Evolutionary conservation across 1,140 invertebrate genomes (phyloP), one percentile per base, ranked within the genome.

Genomic region (Gonioctena quinquepunctata): DNA sequence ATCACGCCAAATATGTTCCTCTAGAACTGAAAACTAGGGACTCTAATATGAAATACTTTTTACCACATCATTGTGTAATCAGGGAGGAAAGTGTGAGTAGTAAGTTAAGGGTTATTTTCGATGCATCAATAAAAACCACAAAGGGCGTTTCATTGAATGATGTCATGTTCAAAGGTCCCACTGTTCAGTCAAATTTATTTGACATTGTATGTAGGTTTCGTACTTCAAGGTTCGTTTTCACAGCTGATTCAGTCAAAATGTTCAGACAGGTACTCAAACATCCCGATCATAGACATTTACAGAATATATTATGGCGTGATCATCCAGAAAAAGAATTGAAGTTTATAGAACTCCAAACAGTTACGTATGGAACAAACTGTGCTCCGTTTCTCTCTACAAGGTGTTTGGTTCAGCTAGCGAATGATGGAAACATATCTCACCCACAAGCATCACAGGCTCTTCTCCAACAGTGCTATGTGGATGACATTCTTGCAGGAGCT

Each of bases 301-400:
- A 85, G 52, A 73, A 81, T 65, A 80, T 84, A n/a, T 27, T 83
- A 3, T 84, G 81, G 78, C 56, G 77, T 48, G 64, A 64, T n/a
- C 27, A 65, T 16, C 16, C 50, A 11, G 49, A 71, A 48, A 18
- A 75, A 11, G 33, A 65, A 1, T 27, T 78, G 2, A 0, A 33
- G 5, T 66, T 60, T 21, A 83, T 74, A 72, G 16, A 71, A 33
- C 64, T 82, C 11, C 70, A 56, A 2, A 80, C 80, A 2, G 80
- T 83, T 0, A 80, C 80, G 0, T 84, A 83, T 76, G 82, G 83
- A 1, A 73, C 77, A 8, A 28, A 28, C 8, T 28, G 27, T 28
- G 27, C 27, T 28, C 27, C n/a, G n/a, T n/a, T n/a, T n/a, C n/a
- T n/a, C n/a, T n/a, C n/a, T n/a, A n/a, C n/a, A n/a, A n/a, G n/a